phyloP scores from a whole-genome alignment of 1,140 invertebrate genomes.

The Drosophila subobscura region DNA sequence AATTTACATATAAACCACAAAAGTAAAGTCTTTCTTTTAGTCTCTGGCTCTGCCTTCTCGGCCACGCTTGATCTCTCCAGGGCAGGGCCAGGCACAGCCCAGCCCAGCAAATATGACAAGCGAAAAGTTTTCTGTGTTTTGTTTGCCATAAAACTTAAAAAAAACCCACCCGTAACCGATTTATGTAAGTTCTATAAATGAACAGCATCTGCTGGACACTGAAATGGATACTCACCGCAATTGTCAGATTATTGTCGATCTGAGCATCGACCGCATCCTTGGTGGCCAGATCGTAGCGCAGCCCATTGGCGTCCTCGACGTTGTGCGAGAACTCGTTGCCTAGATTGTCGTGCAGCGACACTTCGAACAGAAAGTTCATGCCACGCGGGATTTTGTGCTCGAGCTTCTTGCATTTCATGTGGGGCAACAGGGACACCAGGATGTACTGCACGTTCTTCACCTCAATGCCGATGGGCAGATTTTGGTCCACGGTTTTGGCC shows the following conservation, averaged over 20 bases:
- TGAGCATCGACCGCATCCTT: constrained; percentile 80
- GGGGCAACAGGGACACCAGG: constrained; percentile 70
- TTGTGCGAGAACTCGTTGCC: constrained; percentile 83
- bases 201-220: background rate
- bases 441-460: constrained; percentile 83
- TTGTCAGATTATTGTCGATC: constrained; percentile 79
- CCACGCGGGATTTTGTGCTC: constrained; percentile 78
- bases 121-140: constrained; percentile 37
- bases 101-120: constrained; percentile 25
- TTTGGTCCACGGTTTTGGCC: constrained; percentile 76
- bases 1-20: constrained; percentile 56
- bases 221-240: constrained; percentile 63
- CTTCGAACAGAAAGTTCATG: constrained; percentile 80
- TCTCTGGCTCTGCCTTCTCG: no score
- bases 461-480: constrained; percentile 78
- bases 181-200: no score
- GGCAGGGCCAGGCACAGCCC: no score
- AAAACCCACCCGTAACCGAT: background rate
- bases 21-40: background rate
- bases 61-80: no score
- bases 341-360: constrained; percentile 81
- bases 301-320: constrained; percentile 74
- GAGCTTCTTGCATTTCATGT: constrained; percentile 68
- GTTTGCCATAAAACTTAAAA: constrained; percentile 18
- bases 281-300: constrained; percentile 78